These are phyloP conservation scores for Orestias chungarensis DNA, from an alignment of 2,797 vertebrate genomes.

Conservation along the genomic window DNA sequence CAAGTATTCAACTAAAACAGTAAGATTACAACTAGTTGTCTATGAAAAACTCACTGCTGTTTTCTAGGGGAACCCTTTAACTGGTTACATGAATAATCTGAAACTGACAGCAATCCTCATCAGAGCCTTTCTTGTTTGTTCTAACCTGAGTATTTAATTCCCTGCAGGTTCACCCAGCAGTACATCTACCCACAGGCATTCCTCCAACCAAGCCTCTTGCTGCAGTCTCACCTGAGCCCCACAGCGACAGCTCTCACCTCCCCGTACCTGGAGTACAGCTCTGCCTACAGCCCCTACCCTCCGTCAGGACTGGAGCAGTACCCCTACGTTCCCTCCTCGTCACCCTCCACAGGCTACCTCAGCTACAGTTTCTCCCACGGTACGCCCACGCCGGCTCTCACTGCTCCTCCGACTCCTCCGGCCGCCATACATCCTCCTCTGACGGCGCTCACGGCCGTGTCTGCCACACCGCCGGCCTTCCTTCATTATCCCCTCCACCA, in stretches of 20 bases:
- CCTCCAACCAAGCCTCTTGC: constrained; percentile 91
- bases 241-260: constrained; percentile 81
- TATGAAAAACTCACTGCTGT: background rate
- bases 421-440: constrained; percentile 60
- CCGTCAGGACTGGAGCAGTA: constrained; percentile 88
- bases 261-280: constrained; percentile 91
- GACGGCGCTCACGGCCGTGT: constrained; percentile 58
- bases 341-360: constrained; percentile 87
- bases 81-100: background rate
- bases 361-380: constrained; percentile 86
- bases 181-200: constrained; percentile 92
- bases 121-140: background rate
- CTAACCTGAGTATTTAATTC: constrained; percentile 34
- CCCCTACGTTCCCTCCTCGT: constrained; percentile 89
- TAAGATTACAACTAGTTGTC: too few species aligned
- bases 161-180: constrained; percentile 88
- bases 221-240: constrained; percentile 89
- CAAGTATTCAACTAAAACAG: too few species aligned
- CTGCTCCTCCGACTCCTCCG: constrained; percentile 61
- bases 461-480: constrained; percentile 74
- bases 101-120: background rate
- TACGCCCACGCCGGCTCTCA: constrained; percentile 49
- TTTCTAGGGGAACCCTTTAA: background rate
- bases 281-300: constrained; percentile 89
- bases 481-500: constrained; percentile 90